Evolutionary conservation across 2,888 invertebrate genomes (phyloP).

Genomic region (Celastrina argiolus): DNA sequence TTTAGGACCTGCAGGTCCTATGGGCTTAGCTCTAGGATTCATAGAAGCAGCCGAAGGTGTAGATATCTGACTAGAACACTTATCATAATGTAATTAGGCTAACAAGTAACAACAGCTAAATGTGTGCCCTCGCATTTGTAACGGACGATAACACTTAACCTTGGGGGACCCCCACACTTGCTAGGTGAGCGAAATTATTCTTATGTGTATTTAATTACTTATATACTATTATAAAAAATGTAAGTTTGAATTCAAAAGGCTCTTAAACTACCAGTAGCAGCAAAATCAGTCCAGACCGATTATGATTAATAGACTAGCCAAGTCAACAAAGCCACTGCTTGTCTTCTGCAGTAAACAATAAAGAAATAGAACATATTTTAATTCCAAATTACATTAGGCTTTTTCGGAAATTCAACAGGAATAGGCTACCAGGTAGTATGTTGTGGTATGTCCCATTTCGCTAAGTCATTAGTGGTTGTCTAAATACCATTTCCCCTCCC

Average conservation of each 20-base stretch:
- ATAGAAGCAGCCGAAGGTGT: background rate
- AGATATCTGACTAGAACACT: background rate
- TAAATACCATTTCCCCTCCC: background rate
- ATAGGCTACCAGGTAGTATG: no score
- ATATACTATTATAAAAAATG: no score
- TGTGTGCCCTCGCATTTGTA: background rate
- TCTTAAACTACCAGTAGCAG: no score
- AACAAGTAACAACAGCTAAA: background rate
- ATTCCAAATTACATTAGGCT: no score
- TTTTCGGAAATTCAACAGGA: no score
- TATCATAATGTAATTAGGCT: background rate
- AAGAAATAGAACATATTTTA: no score
- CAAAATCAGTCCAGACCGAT: no score
- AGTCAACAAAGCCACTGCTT: no score
- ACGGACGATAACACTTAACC: background rate
- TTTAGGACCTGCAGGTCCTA: background rate
- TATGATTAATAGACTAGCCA: no score
- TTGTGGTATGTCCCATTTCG: background rate
- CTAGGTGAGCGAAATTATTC: background rate
- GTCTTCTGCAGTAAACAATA: no score
- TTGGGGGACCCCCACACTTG: background rate
- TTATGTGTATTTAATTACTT: background rate
- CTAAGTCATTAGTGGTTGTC: constrained; percentile 5
- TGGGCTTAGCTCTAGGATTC: background rate
- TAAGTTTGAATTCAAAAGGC: no score